Evolutionary conservation across 2,888 invertebrate genomes (phyloP).

Genomic region (Rhingia campestris): DNA sequence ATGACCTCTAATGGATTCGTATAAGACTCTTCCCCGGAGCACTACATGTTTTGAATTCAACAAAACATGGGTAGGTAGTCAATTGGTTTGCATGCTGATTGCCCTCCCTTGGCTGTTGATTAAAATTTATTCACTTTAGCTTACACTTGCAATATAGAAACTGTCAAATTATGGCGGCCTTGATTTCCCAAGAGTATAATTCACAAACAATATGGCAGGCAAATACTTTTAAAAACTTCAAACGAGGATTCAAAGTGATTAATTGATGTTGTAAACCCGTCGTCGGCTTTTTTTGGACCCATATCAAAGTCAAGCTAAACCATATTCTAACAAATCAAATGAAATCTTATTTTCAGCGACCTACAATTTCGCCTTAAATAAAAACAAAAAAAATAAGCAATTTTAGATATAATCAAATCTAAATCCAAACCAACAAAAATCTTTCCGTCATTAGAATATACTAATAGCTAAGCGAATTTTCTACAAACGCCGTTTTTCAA

Average conservation of each 20-base stretch:
- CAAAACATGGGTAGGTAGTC: background rate
- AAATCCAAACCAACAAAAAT: slow-evolving; percentile 29
- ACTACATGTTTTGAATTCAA: background rate
- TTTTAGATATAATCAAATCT: slow-evolving; percentile 30
- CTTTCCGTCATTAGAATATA: slow-evolving; percentile 56
- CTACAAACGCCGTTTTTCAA: slow-evolving; percentile 20
- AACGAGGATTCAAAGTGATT: slow-evolving; percentile 3
- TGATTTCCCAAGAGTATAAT: slow-evolving; percentile 46
- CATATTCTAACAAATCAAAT: background rate
- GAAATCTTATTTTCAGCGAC: slow-evolving; percentile 49
- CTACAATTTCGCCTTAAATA: slow-evolving; percentile 70
- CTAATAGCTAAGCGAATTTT: slow-evolving; percentile 56
- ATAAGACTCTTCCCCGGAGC: slow-evolving; percentile 15
- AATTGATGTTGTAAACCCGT: slow-evolving; percentile 1
- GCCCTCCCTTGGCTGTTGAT: slow-evolving; percentile 21
- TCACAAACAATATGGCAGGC: too few relatives aligned
- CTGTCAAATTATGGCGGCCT: slow-evolving; percentile 25
- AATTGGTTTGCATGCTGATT: slow-evolving; percentile 35
- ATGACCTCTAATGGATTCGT: slow-evolving; percentile 21
- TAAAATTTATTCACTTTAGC: slow-evolving; percentile 39
- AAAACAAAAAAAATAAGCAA: slow-evolving; percentile 20
- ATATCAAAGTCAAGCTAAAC: slow-evolving; percentile 2
- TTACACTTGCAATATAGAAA: slow-evolving; percentile 23
- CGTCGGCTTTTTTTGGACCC: slow-evolving; percentile 36
- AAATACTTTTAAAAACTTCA: background rate